phyloP scores from a whole-genome alignment of 1,140 invertebrate genomes.

The Lordiphosa collinella region DNA sequence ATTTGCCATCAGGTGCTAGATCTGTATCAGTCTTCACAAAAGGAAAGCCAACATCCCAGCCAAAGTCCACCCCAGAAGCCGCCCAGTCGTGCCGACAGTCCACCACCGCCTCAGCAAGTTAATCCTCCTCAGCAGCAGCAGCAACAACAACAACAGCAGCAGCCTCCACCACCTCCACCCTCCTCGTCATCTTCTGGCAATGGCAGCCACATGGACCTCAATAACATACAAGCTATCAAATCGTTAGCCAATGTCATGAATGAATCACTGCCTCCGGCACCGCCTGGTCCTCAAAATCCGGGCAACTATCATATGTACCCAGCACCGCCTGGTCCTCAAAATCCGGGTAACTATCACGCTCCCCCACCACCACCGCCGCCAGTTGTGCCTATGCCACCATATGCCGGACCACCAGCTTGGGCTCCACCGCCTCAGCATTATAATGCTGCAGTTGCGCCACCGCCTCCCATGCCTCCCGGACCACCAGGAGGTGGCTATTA shows the following conservation, averaged over 20 bases:
- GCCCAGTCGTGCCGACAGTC: conserved; percentile 79
- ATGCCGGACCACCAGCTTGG: conserved; percentile 33
- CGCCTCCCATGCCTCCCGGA: conserved; percentile 47
- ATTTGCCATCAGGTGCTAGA: conserved; percentile 97
- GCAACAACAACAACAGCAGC: conserved; percentile 4
- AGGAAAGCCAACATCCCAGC: conserved; percentile 80
- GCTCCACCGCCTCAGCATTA: conserved; percentile 52
- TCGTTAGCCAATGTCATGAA: conserved; percentile 38
- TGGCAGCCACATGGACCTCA: conserved; percentile 35
- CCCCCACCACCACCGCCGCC: conserved; percentile 67
- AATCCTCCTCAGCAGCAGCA: conserved; percentile 13
- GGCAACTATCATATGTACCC: conserved; percentile 48
- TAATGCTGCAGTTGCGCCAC: conserved; percentile 28
- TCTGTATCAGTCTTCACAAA: conserved; percentile 86
- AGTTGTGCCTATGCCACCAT: conserved; percentile 47
- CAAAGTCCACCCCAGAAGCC: conserved; percentile 82
- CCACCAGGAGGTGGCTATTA: conserved; percentile 43
- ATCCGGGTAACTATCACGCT: conserved; percentile 46
- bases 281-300: conserved; percentile 5
- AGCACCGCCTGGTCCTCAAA: conserved; percentile 3
- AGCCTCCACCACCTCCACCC: conserved; percentile 4
- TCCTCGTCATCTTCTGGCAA: conserved; percentile 25
- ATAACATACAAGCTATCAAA: conserved; percentile 58
- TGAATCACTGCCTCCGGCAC: conserved; percentile 55
- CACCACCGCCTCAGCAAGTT: conserved; percentile 23